Conservation (phyloP, 2,888 invertebrate genomes). For the Altica lythri region DNA sequence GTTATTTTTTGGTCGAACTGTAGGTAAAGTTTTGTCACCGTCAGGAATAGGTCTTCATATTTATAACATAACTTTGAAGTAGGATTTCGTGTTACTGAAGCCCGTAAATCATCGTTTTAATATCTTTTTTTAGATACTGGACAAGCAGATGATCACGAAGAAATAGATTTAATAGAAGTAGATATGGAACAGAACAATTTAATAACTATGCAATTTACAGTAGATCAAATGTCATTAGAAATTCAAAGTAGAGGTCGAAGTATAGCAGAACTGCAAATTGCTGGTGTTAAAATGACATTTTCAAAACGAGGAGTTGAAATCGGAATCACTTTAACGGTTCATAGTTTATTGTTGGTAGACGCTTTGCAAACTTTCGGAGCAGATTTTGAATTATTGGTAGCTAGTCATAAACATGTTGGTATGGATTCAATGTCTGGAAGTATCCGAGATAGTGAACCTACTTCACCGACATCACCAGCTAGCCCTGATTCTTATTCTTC, state of each 20-base stretch:
- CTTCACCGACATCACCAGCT: slow-evolving; percentile 84
- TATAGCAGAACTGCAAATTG: slow-evolving; percentile 91
- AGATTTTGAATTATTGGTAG: slow-evolving; percentile 92
- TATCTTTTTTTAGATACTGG: slow-evolving; percentile 4
- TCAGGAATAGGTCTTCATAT: too few species aligned
- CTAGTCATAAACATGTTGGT: slow-evolving; percentile 92
- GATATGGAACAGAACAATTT: slow-evolving; percentile 65
- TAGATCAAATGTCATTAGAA: slow-evolving; percentile 86
- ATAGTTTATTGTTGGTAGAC: slow-evolving; percentile 90
- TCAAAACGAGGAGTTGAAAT: slow-evolving; percentile 76
- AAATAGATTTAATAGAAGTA: slow-evolving; percentile 48
- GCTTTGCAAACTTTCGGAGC: slow-evolving; percentile 94
- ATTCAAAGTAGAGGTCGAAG: slow-evolving; percentile 85
- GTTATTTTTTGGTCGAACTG: too few species aligned
- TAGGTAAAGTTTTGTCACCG: too few species aligned
- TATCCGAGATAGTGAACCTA: slow-evolving; percentile 88
- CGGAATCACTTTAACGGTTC: slow-evolving; percentile 83
- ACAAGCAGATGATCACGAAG: slow-evolving; percentile 36
- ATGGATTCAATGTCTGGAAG: slow-evolving; percentile 95
- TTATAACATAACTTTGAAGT: too few species aligned
- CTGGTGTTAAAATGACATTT: slow-evolving; percentile 79
- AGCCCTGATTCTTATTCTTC: slow-evolving; percentile 64
- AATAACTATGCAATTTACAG: slow-evolving; percentile 82
- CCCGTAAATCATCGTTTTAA: too few species aligned
- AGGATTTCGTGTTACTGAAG: too few species aligned